Evolutionary conservation across 2,113 vertebrate genomes (phyloP), one percentile per base, ranked within the genome.

Genomic region (Odocoileus virginianus): DNA sequence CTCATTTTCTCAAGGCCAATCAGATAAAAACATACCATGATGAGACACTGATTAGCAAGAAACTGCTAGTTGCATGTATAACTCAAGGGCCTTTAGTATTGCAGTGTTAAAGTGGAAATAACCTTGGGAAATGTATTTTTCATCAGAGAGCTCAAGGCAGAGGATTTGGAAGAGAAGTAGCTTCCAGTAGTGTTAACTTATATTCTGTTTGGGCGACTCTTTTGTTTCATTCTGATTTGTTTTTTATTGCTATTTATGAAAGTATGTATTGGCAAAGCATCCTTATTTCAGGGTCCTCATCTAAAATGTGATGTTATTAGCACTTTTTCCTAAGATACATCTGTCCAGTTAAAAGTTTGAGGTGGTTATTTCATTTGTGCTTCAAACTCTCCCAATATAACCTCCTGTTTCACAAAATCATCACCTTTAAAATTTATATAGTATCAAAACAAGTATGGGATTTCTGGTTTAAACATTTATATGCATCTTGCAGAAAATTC

Each of bases 171-270:
- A 12, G 4, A 64, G 14, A 43, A 71, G 50, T 1, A 82, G 7
- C 33, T 95, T 81, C 71, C 79, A n/a, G 17, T 3, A 82, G 7
- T 1, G 5, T 71, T 8, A 71, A 54, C 33, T 57, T 79, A 36
- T 17, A 2, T 13, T 47, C 28, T 43, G 50, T 21, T 86, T 52
- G 82, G 88, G 17, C 0, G 3, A 47, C 28, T 74, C 55, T 58
- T 81, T 50, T 82, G 8, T 82, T 97, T 95, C 61, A 58, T 64
- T 79, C 25, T 88, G 88, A 93, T 87, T 82, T 60, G 50, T 14
- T 21, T 86, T 92, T 89, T 61, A 61, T 84, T 93, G 58, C 15
- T 64, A 95, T 94, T 94, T 61, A 93, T 84, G 55, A 87, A n/a
- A 89, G 21, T 45, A 52, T 40, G 28, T 85, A 52, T 74, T 87